Evolutionary conservation across 2,113 vertebrate genomes (phyloP), one percentile per base, ranked within the genome.

Genomic region (Nymphicus hollandicus): DNA sequence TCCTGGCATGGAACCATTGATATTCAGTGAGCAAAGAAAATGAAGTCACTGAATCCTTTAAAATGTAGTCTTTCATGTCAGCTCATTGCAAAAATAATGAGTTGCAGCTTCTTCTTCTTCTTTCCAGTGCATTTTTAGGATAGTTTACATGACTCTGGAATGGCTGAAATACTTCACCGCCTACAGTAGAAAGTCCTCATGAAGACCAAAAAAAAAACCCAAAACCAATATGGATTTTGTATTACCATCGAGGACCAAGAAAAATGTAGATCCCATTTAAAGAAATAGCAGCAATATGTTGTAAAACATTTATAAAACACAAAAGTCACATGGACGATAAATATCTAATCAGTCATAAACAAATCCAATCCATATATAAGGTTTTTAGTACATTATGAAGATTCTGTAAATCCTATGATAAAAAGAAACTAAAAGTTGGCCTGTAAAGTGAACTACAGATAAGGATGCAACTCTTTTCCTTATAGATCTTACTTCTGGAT

Each of bases 131-230:
- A 98, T 98, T 95, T 98, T 97, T 98, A 95, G 85, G 95, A 98
- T 98, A 98, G 91, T 98, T 98, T 97, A 96, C 97, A 98, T 98
- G 96, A 96, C 97, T 96, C 84, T 74, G 93, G 97, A 98, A 98
- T 98, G 91, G 84, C 96, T 98, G 97, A 97, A 98, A 98, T 99
- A 98, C 97, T 97, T 92, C 78, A 89, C 94, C 50, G 84, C 97
- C 98, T 97, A 98, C 98, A 89, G 86, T 71, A 95, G 91, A 97
- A 98, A 98, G 95, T 81, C 83, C 70, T 97, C 93, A 96, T 93
- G 70, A 97, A 91, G 39, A 49, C 4, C 55, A 63, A 53, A 29
- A 31, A 16, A n/a, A 37, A 33, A 61, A 41, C 39, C 39, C 11
- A 44, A 25, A 80, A 88, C 50, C 63, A 52, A 84, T 43, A 35